phyloP scores from a whole-genome alignment of 2,888 invertebrate species.

The Azorinus chamasolen region DNA sequence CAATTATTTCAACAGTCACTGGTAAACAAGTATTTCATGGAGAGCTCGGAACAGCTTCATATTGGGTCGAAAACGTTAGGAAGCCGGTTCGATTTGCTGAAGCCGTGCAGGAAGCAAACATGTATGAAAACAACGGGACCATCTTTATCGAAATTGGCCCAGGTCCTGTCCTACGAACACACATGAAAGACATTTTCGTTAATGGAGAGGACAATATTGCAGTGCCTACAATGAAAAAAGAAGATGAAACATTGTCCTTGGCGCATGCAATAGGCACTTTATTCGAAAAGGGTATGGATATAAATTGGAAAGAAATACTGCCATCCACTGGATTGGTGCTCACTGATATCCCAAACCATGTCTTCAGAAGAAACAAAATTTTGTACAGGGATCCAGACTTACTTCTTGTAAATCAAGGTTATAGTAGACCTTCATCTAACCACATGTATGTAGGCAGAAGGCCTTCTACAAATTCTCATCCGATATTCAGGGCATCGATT shows the following conservation, averaged over 20 bases:
- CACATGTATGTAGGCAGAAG: constrained; percentile 35
- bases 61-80: constrained; percentile 72
- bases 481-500: constrained; percentile 34
- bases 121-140: constrained; percentile 26
- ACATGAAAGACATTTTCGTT: constrained; percentile 53
- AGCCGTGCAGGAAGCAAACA: constrained; percentile 44
- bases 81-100: constrained; percentile 67
- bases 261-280: constrained; percentile 6
- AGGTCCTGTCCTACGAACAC: constrained; percentile 66
- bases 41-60: constrained; percentile 42
- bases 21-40: constrained; percentile 31
- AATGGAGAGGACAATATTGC: background rate
- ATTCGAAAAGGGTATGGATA: constrained; percentile 8
- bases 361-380: constrained; percentile 53
- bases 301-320: constrained; percentile 20
- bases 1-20: constrained; percentile 52
- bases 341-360: constrained; percentile 66
- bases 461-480: background rate
- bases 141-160: constrained; percentile 76
- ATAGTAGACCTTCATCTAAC: background rate
- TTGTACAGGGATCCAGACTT: constrained; percentile 2
- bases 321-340: constrained; percentile 17
- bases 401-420: too few relatives aligned
- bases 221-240: constrained; percentile 26
- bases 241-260: constrained; percentile 1